A percentile compares a stretch with the other conserved stretches of the same genome.
Conservation (phyloP, 2,888 invertebrate genomes). For the Heliconius erato region DNA sequence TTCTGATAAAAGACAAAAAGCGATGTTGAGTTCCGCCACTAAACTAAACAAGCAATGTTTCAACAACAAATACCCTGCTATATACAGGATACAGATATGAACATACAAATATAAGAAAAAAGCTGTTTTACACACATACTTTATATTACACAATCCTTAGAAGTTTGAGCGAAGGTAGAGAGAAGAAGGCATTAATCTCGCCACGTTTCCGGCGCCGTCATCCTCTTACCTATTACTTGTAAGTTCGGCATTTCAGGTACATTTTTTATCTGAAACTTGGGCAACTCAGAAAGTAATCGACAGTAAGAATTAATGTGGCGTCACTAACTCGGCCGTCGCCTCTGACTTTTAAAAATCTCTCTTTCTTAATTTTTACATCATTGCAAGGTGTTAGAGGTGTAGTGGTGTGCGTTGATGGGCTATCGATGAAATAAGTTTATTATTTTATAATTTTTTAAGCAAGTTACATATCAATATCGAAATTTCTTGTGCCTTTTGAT, state of each 20-base stretch:
- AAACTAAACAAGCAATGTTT: too few species aligned
- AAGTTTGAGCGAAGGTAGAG: conserved; percentile 39
- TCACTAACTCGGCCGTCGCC: conserved; percentile 79
- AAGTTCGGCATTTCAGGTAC: conserved; percentile 58
- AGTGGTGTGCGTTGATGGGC: conserved; percentile 53
- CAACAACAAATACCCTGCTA: not conserved
- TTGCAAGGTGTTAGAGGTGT: conserved; percentile 76
- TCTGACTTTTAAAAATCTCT: conserved; percentile 76
- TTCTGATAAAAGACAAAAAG: too few species aligned
- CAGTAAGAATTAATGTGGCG: conserved; percentile 83
- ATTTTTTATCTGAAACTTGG: conserved; percentile 62
- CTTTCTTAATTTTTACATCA: conserved; percentile 84
- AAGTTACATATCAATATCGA: not conserved
- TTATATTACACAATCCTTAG: not conserved
- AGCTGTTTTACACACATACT: too few species aligned
- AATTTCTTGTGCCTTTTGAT: not conserved
- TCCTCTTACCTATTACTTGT: conserved; percentile 53
- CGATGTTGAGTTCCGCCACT: too few species aligned
- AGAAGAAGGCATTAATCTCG: conserved; percentile 51
- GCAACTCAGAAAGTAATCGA: conserved; percentile 73
- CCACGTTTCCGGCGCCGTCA: conserved; percentile 51
- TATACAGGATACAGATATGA: not conserved
- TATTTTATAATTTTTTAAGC: not conserved
- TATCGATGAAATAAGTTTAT: conserved; percentile 45
- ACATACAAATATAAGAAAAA: not conserved